Conservation (phyloP, 2,113 vertebrate species). For the Abramis brama region DNA sequence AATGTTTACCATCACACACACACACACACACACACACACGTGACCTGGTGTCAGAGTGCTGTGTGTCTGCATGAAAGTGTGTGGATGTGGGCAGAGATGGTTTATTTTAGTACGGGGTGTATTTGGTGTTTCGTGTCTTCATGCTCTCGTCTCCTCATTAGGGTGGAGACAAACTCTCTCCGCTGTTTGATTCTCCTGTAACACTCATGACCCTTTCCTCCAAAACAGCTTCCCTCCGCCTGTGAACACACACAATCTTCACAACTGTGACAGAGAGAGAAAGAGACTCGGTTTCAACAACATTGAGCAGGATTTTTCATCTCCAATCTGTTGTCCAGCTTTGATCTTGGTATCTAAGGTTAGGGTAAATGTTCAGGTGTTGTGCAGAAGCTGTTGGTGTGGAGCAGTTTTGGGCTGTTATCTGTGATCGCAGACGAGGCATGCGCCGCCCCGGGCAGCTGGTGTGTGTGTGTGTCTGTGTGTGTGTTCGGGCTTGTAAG, state of each 20-base stretch:
- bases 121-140: conserved; percentile 28
- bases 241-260: conserved; percentile 20
- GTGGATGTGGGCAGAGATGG: not conserved
- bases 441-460: conserved; percentile 64
- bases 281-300: not conserved
- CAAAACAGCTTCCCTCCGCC: conserved; percentile 7
- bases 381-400: not conserved
- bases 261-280: not conserved
- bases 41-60: conserved; percentile 12
- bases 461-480: conserved; percentile 31
- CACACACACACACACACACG: not conserved
- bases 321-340: not conserved
- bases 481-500: conserved; percentile 70
- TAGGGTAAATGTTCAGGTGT: not conserved
- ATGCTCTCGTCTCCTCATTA: conserved; percentile 26
- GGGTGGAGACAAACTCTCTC: conserved; percentile 7
- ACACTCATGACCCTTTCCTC: conserved; percentile 12
- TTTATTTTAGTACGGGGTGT: conserved; percentile 27
- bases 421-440: conserved; percentile 41
- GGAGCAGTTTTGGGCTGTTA: conserved; percentile 6
- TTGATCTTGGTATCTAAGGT: not conserved
- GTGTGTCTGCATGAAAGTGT: conserved; percentile 6
- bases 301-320: not conserved
- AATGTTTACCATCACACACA: not conserved
- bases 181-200: conserved; percentile 4